Evolutionary conservation across 2,113 vertebrate genomes (phyloP).

Genomic region (Halcyon malimbica): DNA sequence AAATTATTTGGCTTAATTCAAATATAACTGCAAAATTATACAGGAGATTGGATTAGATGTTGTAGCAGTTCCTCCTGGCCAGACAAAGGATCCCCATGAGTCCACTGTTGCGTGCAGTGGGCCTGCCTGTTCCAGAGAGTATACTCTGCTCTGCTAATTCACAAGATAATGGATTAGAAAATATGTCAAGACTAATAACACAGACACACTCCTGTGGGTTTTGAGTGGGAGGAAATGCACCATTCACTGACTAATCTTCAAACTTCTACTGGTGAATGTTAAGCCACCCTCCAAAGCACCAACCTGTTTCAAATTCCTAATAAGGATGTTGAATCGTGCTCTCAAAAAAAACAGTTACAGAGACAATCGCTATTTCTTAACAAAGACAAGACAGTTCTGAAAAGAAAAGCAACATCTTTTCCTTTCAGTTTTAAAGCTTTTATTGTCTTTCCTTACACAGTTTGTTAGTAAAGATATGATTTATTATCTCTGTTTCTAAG

Average conservation of each 20-base stretch:
- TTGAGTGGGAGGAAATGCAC: constrained; percentile 53
- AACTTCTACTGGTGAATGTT: constrained; percentile 43
- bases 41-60: neutral
- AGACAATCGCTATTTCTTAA: neutral
- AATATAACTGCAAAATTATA: neutral
- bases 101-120: neutral
- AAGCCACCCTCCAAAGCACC: constrained; percentile 16
- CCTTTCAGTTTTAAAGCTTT: neutral
- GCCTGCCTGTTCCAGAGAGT: neutral
- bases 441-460: neutral
- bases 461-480: neutral
- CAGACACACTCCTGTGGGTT: constrained; percentile 36
- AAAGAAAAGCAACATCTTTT: neutral
- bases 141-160: constrained; percentile 19
- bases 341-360: neutral
- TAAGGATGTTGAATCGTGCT: constrained; percentile 14
- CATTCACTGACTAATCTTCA: constrained; percentile 58
- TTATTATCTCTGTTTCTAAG: neutral
- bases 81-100: neutral
- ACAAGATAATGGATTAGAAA: constrained; percentile 52
- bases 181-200: constrained; percentile 48
- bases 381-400: neutral
- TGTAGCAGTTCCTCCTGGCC: neutral
- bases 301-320: constrained; percentile 48
- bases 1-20: constrained; percentile 12